Evolutionary conservation across 2,113 vertebrate species (phyloP).

Genomic region (Bambusicola thoracicus): DNA sequence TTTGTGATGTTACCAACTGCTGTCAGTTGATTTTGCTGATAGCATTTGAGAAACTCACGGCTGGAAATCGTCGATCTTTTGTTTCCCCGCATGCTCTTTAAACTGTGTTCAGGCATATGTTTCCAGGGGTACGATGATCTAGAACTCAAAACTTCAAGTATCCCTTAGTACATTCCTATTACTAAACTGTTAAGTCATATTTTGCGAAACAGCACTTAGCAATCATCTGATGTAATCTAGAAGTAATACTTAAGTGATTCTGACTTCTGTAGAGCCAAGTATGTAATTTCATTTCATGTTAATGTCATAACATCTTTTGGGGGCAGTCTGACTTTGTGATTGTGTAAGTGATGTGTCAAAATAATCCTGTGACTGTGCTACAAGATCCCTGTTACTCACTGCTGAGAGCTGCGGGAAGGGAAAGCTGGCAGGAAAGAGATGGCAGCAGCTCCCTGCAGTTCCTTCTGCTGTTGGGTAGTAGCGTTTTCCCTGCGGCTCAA

Average conservation of each 20-base stretch:
- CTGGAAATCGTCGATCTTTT: background rate
- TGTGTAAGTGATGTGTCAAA: background rate
- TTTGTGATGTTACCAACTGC: background rate
- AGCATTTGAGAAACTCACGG: background rate
- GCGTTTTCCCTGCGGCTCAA: background rate
- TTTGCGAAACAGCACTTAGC: background rate
- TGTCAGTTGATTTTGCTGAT: background rate
- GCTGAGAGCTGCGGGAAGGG: background rate
- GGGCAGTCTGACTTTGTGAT: background rate
- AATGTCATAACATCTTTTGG: background rate
- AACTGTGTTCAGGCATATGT: background rate
- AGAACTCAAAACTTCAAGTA: background rate
- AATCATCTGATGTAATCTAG: background rate
- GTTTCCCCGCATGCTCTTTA: background rate
- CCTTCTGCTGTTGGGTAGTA: background rate
- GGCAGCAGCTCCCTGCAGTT: background rate
- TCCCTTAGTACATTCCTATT: background rate
- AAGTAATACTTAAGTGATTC: background rate
- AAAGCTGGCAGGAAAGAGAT: background rate
- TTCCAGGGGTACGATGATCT: background rate
- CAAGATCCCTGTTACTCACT: rapidly evolving
- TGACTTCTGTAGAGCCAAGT: background rate
- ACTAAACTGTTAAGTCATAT: background rate
- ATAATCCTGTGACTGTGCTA: background rate
- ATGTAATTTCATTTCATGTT: background rate